phyloP scores from a whole-genome alignment of 2,113 vertebrate species.

The Grammomys dolichurus region DNA sequence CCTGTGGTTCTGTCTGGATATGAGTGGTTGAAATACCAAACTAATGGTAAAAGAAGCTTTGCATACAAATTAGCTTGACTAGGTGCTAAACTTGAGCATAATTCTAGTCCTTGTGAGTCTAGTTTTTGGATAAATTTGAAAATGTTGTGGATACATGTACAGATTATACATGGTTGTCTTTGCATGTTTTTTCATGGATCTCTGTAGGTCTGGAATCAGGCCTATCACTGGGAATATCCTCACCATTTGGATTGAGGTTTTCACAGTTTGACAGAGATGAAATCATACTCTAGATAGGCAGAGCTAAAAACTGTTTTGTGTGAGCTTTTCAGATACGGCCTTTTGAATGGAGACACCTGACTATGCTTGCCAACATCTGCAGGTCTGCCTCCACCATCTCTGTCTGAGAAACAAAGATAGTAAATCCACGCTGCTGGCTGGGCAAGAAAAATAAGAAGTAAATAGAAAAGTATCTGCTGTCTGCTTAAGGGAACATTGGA shows the following conservation, averaged over 20 bases:
- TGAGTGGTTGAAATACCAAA: slow-evolving; percentile 25
- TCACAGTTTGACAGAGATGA: background rate
- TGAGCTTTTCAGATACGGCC: background rate
- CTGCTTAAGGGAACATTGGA: background rate
- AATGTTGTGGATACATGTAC: background rate
- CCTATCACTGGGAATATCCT: background rate
- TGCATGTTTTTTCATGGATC: background rate
- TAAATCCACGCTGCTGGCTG: background rate
- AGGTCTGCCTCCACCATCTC: background rate
- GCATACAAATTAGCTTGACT: background rate
- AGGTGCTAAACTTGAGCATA: slow-evolving; percentile 4
- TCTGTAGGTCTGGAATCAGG: background rate
- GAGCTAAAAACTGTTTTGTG: background rate
- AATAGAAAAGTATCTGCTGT: slow-evolving; percentile 12
- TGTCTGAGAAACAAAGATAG: background rate
- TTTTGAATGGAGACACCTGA: slow-evolving; percentile 8
- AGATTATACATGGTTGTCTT: background rate
- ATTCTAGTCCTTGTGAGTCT: slow-evolving; percentile 1
- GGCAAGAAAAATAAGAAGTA: background rate
- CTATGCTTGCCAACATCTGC: background rate
- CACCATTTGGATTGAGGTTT: background rate
- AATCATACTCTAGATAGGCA: background rate
- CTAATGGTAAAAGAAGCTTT: background rate
- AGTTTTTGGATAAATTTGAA: background rate
- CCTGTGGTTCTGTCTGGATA: slow-evolving; percentile 23